Evolutionary conservation across 2,797 vertebrate genomes (phyloP).

Genomic region (Malurus leucopterus): DNA sequence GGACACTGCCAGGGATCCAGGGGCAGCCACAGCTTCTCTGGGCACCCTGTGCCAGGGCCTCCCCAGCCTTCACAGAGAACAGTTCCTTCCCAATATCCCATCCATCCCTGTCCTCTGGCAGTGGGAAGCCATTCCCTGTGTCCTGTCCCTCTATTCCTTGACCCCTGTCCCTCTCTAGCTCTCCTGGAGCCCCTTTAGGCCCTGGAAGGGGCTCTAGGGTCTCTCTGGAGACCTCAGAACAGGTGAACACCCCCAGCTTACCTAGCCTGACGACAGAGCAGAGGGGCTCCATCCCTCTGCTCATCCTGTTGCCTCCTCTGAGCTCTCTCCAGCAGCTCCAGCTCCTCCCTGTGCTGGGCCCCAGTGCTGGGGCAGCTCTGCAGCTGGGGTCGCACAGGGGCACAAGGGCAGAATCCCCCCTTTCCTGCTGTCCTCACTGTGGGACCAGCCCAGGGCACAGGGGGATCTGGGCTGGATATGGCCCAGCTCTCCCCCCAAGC

Average conservation of each 20-base stretch:
- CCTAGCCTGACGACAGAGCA: neutral
- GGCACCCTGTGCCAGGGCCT: neutral
- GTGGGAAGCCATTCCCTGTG: neutral
- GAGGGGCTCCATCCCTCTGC: neutral
- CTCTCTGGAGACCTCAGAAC: neutral
- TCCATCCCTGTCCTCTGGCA: neutral
- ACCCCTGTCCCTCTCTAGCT: neutral
- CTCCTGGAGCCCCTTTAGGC: neutral
- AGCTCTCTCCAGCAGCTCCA: neutral
- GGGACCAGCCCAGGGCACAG: neutral
- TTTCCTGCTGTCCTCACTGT: neutral
- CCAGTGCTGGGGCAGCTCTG: neutral
- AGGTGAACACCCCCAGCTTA: neutral
- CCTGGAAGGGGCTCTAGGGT: neutral
- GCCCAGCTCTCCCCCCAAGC: neutral
- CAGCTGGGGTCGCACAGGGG: neutral
- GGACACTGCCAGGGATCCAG: neutral
- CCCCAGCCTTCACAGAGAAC: fast-evolving
- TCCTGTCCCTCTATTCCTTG: neutral
- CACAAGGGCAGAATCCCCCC: neutral
- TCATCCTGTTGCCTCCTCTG: neutral
- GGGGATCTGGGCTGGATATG: neutral
- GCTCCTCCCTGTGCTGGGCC: neutral
- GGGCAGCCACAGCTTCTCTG: neutral
- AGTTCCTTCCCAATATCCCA: neutral